Conservation (phyloP, 2,797 vertebrate genomes). For the Uromys caudimaculatus region DNA sequence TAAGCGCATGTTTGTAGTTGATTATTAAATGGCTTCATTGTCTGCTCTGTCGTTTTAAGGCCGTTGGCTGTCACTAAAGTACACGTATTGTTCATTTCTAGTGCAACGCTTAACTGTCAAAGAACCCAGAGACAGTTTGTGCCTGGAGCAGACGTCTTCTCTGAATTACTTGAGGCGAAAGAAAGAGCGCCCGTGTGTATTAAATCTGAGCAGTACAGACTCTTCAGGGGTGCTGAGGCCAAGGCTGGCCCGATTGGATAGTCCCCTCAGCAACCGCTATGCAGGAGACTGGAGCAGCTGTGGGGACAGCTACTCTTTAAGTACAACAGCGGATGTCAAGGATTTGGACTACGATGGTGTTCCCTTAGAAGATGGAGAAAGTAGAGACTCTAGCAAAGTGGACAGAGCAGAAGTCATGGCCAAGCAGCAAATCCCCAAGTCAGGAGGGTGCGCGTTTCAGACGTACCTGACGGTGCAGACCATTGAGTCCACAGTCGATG, state of each 20-base stretch:
- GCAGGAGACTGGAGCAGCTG: slow-evolving; percentile 98
- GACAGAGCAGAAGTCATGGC: slow-evolving; percentile 82
- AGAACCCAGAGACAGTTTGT: slow-evolving; percentile 80
- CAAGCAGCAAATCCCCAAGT: slow-evolving; percentile 65
- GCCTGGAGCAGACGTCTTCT: slow-evolving; percentile 83
- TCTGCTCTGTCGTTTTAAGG: slow-evolving; percentile 1
- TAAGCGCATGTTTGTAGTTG: slow-evolving; percentile 82
- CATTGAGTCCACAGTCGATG: slow-evolving; percentile 91
- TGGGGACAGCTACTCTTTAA: slow-evolving; percentile 92
- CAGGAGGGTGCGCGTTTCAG: slow-evolving; percentile 91
- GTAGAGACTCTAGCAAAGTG: slow-evolving; percentile 74
- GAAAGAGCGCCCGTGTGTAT: slow-evolving; percentile 92
- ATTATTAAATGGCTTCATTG: slow-evolving; percentile 59
- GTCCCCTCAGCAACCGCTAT: slow-evolving; percentile 96
- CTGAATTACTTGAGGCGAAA: slow-evolving; percentile 91
- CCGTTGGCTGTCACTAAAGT: slow-evolving; percentile 62
- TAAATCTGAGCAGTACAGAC: slow-evolving; percentile 91
- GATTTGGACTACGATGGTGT: slow-evolving; percentile 95
- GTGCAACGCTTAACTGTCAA: slow-evolving; percentile 88
- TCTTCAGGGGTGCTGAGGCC: slow-evolving; percentile 92
- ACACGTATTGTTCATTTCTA: slow-evolving; percentile 84
- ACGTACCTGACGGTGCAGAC: slow-evolving; percentile 95
- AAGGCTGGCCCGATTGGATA: slow-evolving; percentile 93
- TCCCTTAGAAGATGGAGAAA: slow-evolving; percentile 90
- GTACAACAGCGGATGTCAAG: slow-evolving; percentile 82